Base-by-base conservation (phyloP, 2,113 vertebrate species). In the Xiphophorus couchianus region DNA sequence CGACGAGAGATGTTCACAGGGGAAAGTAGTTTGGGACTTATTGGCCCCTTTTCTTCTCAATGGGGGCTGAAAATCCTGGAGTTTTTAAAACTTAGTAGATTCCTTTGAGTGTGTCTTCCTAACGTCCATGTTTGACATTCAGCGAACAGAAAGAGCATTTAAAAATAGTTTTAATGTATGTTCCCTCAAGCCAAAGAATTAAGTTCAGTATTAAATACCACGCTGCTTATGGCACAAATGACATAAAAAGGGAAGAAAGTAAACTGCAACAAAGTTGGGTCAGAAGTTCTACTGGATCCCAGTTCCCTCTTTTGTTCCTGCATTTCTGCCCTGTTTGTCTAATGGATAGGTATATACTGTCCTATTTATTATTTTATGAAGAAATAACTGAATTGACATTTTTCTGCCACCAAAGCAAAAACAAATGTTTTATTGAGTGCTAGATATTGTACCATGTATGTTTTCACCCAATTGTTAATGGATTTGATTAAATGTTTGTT, bases 401-500 rank as follows among this genome's bases (percentile, higher is more conserved):
- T 62, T 28, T 76, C 12, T 22, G 33, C 1, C 48, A 71, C 73
- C 51, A 72, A 78, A 74, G 25, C 19, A 51, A 73, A 61, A 63
- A 48, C 30, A 44, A 25, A 27, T 76, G 48, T 39, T 37, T 69
- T 69, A 30, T 35, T 68, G 51, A 66, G 39, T 73, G 17, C 63
- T 35, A 29, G 2, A 72, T 30, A 58, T 9, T n/a, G 9, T 58
- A 22, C 48, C 30, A 51, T n/a, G 5, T 30, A 9, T 8, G 17
- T 58, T 63, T 35, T 39, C 30, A 33, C 62, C 44, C 76, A 33
- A 54, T 15, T 70, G 25, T 81, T 77, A 70, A 74, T 78, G 69
- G 58, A 73, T 75, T 82, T 72, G 4, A 83, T 62, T 88, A 84
- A 89, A 91, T 42, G 31, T 31, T 37, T 51, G 70, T 37, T 35